These are phyloP conservation scores for Ornithorhynchus anatinus DNA, from an alignment of 2,113 vertebrate species.

Conservation along the genomic window DNA sequence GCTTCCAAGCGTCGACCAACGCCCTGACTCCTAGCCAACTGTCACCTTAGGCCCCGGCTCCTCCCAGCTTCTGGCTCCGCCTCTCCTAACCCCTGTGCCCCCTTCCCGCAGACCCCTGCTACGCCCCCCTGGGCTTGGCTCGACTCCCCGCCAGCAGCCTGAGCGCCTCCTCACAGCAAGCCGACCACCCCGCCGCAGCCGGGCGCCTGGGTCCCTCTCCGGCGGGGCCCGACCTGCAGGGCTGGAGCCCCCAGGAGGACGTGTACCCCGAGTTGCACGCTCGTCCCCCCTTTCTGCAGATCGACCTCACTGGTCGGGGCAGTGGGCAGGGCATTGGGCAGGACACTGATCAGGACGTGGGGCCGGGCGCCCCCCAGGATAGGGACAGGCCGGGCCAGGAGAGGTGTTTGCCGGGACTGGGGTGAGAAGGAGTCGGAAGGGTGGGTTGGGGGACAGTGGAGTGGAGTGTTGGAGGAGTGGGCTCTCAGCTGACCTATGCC, in stretches of 20 bases:
- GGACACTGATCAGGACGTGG: not conserved
- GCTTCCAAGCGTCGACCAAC: not conserved
- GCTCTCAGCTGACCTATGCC: too few species aligned
- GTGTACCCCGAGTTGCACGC: constrained; percentile 59
- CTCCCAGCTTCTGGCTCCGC: too few species aligned
- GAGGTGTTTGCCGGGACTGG: not conserved
- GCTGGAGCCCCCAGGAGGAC: constrained; percentile 74
- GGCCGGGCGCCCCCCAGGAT: not conserved
- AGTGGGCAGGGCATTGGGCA: not conserved
- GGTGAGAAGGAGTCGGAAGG: not conserved
- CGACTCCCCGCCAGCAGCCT: constrained; percentile 70
- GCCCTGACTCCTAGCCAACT: not conserved
- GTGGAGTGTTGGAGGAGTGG: not conserved
- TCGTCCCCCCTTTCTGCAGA: constrained; percentile 66
- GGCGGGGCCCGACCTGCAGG: constrained; percentile 56
- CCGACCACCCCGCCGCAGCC: constrained; percentile 59
- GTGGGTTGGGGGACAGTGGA: not conserved
- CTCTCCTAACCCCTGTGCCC: not conserved
- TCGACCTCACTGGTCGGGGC: constrained; percentile 79
- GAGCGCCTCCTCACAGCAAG: constrained; percentile 64
- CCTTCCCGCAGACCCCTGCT: constrained; percentile 75
- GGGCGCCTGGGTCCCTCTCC: constrained; percentile 59
- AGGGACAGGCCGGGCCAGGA: not conserved
- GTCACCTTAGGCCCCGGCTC: rapidly evolving
- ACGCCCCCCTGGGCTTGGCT: constrained; percentile 75